phyloP scores from a whole-genome alignment of 1,140 invertebrate species.

The Zaprionus ghesquierei region DNA sequence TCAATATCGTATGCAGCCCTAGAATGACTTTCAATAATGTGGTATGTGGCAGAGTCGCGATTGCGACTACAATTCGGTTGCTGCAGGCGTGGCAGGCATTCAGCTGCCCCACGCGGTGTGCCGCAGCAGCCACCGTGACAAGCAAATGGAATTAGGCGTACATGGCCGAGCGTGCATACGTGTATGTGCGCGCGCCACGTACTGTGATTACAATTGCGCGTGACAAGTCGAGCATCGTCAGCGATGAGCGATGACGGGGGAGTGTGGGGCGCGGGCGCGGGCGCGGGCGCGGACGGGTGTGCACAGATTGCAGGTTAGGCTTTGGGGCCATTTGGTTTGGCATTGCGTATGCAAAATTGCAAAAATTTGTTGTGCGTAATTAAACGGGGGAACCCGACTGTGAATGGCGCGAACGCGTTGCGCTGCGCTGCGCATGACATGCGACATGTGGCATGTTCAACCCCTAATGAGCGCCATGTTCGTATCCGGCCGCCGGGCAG shows the following conservation, averaged over 20 bases:
- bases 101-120: not conserved
- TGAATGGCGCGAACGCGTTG: no score
- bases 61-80: not conserved
- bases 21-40: constrained; percentile 18
- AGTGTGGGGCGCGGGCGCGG: not conserved
- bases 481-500: not conserved
- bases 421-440: not conserved
- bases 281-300: no score
- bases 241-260: not conserved
- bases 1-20: constrained; percentile 13
- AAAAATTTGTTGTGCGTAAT: constrained; percentile 66
- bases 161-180: not conserved
- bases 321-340: not conserved
- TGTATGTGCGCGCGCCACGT: not conserved
- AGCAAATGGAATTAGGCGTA: constrained; percentile 62
- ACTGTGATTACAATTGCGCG: constrained; percentile 5
- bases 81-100: not conserved
- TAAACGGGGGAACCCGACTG: constrained; percentile 40
- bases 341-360: constrained; percentile 27
- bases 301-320: not conserved
- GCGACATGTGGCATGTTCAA: not conserved
- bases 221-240: not conserved
- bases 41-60: constrained; percentile 8
- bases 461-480: constrained; percentile 7
- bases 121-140: constrained; percentile 3